These are phyloP conservation scores for Eolophus roseicapilla DNA, from an alignment of 2,113 vertebrate genomes.

Conservation along the genomic window DNA sequence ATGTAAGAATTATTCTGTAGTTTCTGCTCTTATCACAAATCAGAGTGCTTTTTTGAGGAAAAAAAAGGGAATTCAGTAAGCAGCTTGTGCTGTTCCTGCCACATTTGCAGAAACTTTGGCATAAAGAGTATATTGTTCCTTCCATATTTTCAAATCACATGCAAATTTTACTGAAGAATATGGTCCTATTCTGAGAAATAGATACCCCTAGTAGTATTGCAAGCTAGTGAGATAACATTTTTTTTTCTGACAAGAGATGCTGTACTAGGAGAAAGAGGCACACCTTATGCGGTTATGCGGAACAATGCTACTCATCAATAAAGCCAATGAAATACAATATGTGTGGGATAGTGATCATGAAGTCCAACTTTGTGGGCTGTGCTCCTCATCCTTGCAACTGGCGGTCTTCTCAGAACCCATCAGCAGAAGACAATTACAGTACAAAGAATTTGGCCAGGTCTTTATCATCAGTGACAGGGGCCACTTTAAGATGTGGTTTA, in stretches of 20 bases:
- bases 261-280: background rate
- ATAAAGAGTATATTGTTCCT: background rate
- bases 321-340: background rate
- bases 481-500: background rate
- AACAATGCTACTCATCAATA: background rate
- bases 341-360: background rate
- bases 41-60: background rate
- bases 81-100: background rate
- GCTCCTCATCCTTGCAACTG: background rate
- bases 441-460: background rate
- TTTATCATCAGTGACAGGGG: background rate
- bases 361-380: background rate
- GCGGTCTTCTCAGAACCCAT: background rate
- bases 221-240: background rate
- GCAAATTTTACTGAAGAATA: background rate
- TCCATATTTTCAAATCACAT: background rate
- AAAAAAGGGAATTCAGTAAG: background rate
- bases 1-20: background rate
- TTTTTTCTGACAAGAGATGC: background rate
- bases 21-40: background rate
- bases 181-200: background rate
- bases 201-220: background rate
- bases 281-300: background rate
- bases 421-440: background rate
- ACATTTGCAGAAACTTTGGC: background rate